Evolutionary conservation across 2,888 invertebrate species (phyloP), one percentile per base, ranked within the genome.

Genomic region (Phyllotreta cruciferae): DNA sequence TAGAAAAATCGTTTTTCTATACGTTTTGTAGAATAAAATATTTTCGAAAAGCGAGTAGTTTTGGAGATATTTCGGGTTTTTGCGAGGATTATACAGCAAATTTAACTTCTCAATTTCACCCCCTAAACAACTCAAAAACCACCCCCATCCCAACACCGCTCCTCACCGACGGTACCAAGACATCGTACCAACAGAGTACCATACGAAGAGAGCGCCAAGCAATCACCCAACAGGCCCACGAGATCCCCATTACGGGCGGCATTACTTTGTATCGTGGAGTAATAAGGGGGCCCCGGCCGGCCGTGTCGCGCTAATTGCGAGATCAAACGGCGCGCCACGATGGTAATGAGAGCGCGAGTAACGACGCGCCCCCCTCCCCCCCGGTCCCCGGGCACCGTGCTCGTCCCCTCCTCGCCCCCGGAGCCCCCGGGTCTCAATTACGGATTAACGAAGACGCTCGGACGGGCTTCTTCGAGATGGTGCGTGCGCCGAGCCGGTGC

Each of bases 261-360:
- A 64, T 72, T 70, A 73, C 75, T 76, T 75, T 75, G 74, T 74
- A 72, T 69, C 71, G 58, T 24, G 36, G 36, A 52, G 71, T 75
- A 76, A 75, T 75, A 72, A 73, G 73, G 70, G 72, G 68, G 71
- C 65, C 65, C 71, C 74, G 72, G 73, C 73, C 71, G 74, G 73
- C 74, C 74, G 73, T 75, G 76, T 76, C 74, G 75, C 73, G 72
- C 74, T 77, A 77, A 77, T 77, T 77, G 76, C 76, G 65, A 76
- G 75, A 77, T 73, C 74, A 73, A 73, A 73, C 72, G 73, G 63
- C 63, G 72, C 71, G 71, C 70, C 73, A 70, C 71, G 69, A 70
- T 69, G 56, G 70, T 66, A 54, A 64, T 66, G 69, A 69, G 68
- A 64, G 70, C 66, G 64, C 68, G 63, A 66, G 70, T 71, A 71